phyloP scores from a whole-genome alignment of 2,888 invertebrate genomes.

The Alloplasta piceator region DNA sequence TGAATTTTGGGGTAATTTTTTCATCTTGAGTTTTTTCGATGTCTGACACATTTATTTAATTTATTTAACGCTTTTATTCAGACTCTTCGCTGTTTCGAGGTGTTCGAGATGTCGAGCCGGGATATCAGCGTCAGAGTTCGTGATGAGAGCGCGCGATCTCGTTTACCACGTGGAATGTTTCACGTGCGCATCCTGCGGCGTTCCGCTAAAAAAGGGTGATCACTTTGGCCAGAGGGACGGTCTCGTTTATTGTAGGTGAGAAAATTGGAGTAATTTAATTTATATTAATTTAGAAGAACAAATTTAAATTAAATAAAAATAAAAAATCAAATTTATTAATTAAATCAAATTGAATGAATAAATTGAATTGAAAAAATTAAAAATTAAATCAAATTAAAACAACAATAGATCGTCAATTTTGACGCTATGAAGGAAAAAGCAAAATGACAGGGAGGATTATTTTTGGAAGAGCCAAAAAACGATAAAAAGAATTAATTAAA shows the following conservation, averaged over 20 bases:
- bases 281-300: conserved; percentile 12
- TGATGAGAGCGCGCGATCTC: conserved; percentile 94
- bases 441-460: no score
- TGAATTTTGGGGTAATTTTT: neutral
- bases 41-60: conserved; percentile 9
- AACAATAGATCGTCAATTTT: no score
- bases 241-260: conserved; percentile 88
- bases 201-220: conserved; percentile 93
- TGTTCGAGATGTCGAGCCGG: conserved; percentile 94
- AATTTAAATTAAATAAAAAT: conserved; percentile 4
- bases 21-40: neutral
- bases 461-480: no score
- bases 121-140: conserved; percentile 94
- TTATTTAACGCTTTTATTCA: conserved; percentile 83
- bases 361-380: no score
- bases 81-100: conserved; percentile 93
- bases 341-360: no score
- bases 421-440: no score
- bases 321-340: conserved; percentile 5
- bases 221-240: conserved; percentile 95
- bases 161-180: conserved; percentile 96
- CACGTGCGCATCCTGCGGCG: conserved; percentile 93
- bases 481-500: no score
- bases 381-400: no score
- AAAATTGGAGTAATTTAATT: conserved; percentile 31